Evolutionary conservation across 2,797 vertebrate genomes (phyloP), one percentile per base, ranked within the genome.

Genomic region (Siniperca undulata): DNA sequence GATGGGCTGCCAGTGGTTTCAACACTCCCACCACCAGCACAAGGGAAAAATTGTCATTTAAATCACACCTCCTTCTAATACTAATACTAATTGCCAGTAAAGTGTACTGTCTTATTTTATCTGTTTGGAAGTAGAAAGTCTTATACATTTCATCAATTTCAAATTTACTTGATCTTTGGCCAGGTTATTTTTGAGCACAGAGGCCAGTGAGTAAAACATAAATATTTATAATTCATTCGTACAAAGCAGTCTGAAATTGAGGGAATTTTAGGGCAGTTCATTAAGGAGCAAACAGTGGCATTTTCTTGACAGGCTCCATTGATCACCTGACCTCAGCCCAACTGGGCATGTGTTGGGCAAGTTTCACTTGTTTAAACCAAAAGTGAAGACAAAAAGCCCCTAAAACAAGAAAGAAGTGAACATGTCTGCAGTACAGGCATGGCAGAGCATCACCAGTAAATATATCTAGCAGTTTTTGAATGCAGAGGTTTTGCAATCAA

Each of bases 1-100:
- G 88, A 89, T 86, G 89, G 86, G 69, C 93, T 92, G 89, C 88
- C 88, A 90, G 92, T 82, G 87, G 88, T 92, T 93, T 89, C 81
- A 93, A 86, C 89, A 91, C 91, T 90, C 92, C 89, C 91, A 92
- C 92, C 81, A 89, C 48, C 78, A 92, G 82, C 82, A 86, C 84
- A 90, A 77, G 79, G 65, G 70, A 74, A 75, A 79, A 80, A 85
- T 60, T 82, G 74, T 87, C 78, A 50, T 91, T 82, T 91, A 78
- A 89, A 91, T 93, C 83, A 85, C 82, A 86, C 77, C 38, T 40
- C 38, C 10, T 83, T 85, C 80, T 76, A 56, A 70, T 78, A 71
- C 80, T 76, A 56, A 70, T 78, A 71, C 59, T 66, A 68, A 83
- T 84, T 44, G 67, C 76, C 44, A 80, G 48, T 70, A 30, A 78